Evolutionary conservation across 1,140 invertebrate genomes (phyloP).

Genomic region (Drosophila watanabei): DNA sequence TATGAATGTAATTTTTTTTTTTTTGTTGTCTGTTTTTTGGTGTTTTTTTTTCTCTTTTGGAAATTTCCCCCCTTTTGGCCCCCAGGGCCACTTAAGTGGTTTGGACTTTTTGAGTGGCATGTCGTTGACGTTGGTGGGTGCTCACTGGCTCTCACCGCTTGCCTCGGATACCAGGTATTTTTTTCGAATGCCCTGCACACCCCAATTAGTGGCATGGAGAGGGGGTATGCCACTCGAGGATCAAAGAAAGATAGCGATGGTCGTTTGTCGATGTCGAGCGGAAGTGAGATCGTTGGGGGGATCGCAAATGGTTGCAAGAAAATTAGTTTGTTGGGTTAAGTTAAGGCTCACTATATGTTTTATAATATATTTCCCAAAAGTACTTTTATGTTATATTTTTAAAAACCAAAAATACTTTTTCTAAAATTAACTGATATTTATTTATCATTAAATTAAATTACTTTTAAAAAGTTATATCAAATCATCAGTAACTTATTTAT

Average conservation of each 20-base stretch:
- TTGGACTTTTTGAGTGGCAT: constrained; percentile 76
- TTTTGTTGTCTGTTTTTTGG: constrained; percentile 15
- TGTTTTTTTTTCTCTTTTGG: constrained; percentile 2
- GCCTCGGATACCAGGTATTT: constrained; percentile 31
- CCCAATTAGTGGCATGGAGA: constrained; percentile 17
- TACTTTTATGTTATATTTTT: too few relatives aligned
- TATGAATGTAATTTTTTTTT: constrained; percentile 34
- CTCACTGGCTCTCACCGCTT: constrained; percentile 41
- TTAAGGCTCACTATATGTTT: too few relatives aligned
- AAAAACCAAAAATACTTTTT: too few relatives aligned
- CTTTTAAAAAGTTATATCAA: not conserved
- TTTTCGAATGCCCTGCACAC: constrained; percentile 42
- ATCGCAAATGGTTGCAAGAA: not conserved
- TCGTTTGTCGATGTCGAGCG: constrained; percentile 49
- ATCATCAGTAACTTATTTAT: not conserved
- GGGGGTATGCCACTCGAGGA: constrained; percentile 44
- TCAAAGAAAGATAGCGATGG: constrained; percentile 65
- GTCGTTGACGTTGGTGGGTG: constrained; percentile 70
- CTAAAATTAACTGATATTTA: not conserved
- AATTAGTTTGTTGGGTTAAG: not conserved
- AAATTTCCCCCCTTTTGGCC: constrained; percentile 35
- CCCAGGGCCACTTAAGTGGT: constrained; percentile 68
- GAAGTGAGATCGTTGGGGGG: constrained; percentile 6
- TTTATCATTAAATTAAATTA: not conserved
- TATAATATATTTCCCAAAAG: not conserved